These are phyloP conservation scores for Brienomyrus brachyistius DNA, from an alignment of 2,113 vertebrate species.

Conservation along the genomic window DNA sequence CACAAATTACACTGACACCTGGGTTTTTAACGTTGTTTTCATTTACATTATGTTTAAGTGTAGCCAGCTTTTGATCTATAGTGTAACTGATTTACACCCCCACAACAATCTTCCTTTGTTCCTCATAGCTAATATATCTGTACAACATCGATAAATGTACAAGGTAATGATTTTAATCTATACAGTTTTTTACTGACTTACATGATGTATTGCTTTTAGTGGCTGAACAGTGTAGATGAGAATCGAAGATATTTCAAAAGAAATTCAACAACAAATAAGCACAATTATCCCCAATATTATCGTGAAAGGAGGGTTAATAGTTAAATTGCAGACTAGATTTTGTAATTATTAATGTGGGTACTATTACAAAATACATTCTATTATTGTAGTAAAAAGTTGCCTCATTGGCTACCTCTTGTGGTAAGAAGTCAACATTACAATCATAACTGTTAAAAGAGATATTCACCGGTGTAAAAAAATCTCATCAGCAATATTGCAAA, in stretches of 20 bases:
- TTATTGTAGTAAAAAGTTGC: not conserved
- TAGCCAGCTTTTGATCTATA: not conserved
- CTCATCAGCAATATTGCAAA: not conserved
- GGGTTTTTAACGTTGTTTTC: not conserved
- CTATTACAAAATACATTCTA: not conserved
- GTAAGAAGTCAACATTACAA: conserved; percentile 10
- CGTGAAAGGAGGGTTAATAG: not conserved
- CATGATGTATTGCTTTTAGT: not conserved
- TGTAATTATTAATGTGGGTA: not conserved
- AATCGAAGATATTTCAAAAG: not conserved
- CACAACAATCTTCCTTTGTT: not conserved
- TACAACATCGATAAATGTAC: not conserved
- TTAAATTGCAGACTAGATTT: no score
- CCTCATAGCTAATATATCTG: not conserved
- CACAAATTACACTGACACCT: not conserved
- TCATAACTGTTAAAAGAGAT: not conserved
- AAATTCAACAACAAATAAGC: not conserved
- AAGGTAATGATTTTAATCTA: not conserved
- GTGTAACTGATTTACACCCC: not conserved
- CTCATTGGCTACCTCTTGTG: conserved; percentile 12
- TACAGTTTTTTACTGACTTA: not conserved
- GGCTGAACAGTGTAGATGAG: not conserved
- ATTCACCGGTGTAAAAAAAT: not conserved
- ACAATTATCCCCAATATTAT: not conserved
- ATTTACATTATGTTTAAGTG: not conserved